Percentiles rank a stretch among this genome's conserved stretches.
Evolutionary conservation across 1,140 invertebrate species (phyloP).

Genomic region (Monomorium pharaonis): DNA sequence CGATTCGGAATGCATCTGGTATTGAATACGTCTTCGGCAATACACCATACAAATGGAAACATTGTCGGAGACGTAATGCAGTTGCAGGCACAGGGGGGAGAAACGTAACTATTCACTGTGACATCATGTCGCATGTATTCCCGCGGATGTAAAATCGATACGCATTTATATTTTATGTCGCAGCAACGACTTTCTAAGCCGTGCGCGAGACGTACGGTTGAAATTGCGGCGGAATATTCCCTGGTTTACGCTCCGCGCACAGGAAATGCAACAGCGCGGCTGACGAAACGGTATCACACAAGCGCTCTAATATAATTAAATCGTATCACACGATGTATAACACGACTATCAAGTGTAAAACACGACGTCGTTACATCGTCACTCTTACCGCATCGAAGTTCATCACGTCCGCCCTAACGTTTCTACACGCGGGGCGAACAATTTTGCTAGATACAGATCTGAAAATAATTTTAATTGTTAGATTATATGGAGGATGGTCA

Average conservation of each 20-base stretch:
- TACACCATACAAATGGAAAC: conserved; percentile 24
- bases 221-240: conserved; percentile 47
- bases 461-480: too few species aligned
- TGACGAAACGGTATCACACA: conserved; percentile 15
- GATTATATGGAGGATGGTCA: too few species aligned
- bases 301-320: neutral
- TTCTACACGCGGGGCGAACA: neutral
- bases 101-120: conserved; percentile 37
- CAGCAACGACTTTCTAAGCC: conserved; percentile 44
- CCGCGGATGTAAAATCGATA: conserved; percentile 51
- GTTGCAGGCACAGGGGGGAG: conserved; percentile 14
- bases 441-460: too few species aligned
- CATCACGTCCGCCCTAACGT: neutral
- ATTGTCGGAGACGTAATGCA: conserved; percentile 46
- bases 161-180: conserved; percentile 48
- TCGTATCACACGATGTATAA: neutral
- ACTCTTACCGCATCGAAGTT: neutral
- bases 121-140: conserved; percentile 31
- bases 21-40: conserved; percentile 41
- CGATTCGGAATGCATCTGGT: conserved; percentile 39
- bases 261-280: neutral
- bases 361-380: neutral
- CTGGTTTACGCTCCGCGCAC: neutral
- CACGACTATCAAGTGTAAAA: too few species aligned
- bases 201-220: conserved; percentile 36